Evolutionary conservation across 1,140 invertebrate genomes (phyloP), one percentile per base, ranked within the genome.

Genomic region (Anastatus disparis): DNA sequence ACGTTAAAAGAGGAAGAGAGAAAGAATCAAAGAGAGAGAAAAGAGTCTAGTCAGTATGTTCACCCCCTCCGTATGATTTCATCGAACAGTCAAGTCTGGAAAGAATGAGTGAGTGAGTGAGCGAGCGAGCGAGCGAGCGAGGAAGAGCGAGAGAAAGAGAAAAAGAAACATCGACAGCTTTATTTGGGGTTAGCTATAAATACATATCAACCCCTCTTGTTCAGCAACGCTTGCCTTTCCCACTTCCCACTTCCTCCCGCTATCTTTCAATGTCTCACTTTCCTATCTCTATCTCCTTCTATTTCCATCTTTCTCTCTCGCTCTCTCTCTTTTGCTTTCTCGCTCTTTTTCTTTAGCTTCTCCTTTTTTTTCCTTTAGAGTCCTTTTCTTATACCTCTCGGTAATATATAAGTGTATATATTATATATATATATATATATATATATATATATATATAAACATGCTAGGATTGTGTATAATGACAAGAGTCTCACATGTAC

Each of bases 121-220:
- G 31, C 26, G 58, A 48, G 35, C 10, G 22, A n/a, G 66, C 17
- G 44, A 50, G 29, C 40, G 56, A 61, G 44, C 38, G 55, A 61
- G 27, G 20, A 10, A 27, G 38, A 20, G 50, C 42, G 26, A 24
- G 40, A 50, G 53, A 29, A 20, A 56, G 52, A 62, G 38, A n/a
- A 24, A 26, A 9, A 15, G 10, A 9, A 48, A 13, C 48, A 71
- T 29, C 55, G 55, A 67, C 64, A 58, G 63, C 70, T 72, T 67
- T 72, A 72, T 72, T 72, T 72, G 70, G 70, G 70, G 64, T 72
- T 67, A 64, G 64, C 70, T 72, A 72, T 72, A 67, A 71, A 72
- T 72, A 72, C 64, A 67, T 67, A 72, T 72, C 70, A 72, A 61
- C 63, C 63, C 70, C 64, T 62, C 58, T n/a, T 67, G 48, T 62